Conservation (phyloP, 2,113 vertebrate genomes). For the Sigmodon hispidus region DNA sequence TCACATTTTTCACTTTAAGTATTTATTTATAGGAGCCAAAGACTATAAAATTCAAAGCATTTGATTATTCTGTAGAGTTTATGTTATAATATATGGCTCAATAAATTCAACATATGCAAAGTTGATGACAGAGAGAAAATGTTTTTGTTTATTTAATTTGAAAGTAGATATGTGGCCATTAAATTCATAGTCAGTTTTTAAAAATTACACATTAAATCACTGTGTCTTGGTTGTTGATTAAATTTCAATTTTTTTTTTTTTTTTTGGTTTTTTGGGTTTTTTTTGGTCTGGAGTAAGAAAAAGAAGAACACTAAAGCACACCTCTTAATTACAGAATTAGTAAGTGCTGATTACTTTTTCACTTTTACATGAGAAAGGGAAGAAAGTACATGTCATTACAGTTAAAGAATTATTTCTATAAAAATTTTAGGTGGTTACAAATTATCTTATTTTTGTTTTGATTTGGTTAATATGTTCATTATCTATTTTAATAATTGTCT, state of each 20-base stretch:
- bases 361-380: not conserved
- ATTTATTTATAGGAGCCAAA: conserved; percentile 33
- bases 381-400: not conserved
- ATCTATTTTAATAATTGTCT: not conserved
- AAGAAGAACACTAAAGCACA: not conserved
- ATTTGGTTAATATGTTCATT: not conserved
- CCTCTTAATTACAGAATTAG: not conserved
- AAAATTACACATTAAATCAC: conserved; percentile 43
- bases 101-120: conserved; percentile 50
- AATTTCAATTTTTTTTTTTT: conserved; percentile 20
- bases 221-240: not conserved
- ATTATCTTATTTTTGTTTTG: not conserved
- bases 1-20: conserved; percentile 21
- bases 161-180: conserved; percentile 30
- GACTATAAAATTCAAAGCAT: conserved; percentile 44
- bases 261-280: too few relatives aligned
- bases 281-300: not conserved
- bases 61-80: conserved; percentile 59
- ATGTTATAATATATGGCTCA: conserved; percentile 40
- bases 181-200: conserved; percentile 41
- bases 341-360: not conserved
- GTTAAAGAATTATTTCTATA: not conserved
- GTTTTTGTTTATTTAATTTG: conserved; percentile 67
- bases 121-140: conserved; percentile 40
- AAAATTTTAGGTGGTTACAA: not conserved